Evolutionary conservation across 2,797 vertebrate genomes (phyloP).

Genomic region (Cyclopterus lumpus): DNA sequence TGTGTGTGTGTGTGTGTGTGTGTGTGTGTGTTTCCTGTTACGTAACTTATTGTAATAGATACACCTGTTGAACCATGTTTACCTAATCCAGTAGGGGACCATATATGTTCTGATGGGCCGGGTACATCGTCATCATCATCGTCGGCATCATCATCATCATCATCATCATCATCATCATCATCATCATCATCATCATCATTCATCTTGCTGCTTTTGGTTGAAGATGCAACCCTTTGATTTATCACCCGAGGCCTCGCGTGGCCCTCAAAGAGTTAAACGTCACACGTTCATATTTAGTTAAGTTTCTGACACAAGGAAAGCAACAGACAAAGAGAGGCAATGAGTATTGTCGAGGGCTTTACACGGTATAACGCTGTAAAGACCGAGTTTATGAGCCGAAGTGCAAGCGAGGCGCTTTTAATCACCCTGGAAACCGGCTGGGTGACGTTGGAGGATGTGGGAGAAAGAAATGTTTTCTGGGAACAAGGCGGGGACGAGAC

Average conservation of each 20-base stretch:
- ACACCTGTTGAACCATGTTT: constrained; percentile 76
- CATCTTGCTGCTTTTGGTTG: neutral
- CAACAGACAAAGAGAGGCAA: neutral
- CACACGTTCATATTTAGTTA: constrained; percentile 1
- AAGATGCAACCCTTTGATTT: neutral
- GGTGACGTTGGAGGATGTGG: neutral
- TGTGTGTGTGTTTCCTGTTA: constrained; percentile 52
- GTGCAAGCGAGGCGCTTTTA: neutral
- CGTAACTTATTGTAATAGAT: constrained; percentile 68
- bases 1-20: constrained; percentile 24
- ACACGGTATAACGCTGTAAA: too few relatives aligned
- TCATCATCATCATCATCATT: constrained; percentile 10
- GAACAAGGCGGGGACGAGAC: too few relatives aligned
- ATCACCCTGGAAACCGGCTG: neutral
- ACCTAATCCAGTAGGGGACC: constrained; percentile 45
- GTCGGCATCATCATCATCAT: neutral
- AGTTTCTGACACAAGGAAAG: neutral
- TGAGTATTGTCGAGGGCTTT: neutral
- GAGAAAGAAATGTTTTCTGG: too few relatives aligned
- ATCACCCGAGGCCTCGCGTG: neutral
- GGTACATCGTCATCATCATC: neutral
- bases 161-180: too few relatives aligned
- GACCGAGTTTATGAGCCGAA: neutral
- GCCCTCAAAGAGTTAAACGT: neutral
- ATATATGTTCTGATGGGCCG: constrained; percentile 23